phyloP scores from a whole-genome alignment of 2,888 invertebrate species.

The Elmis aenea region DNA sequence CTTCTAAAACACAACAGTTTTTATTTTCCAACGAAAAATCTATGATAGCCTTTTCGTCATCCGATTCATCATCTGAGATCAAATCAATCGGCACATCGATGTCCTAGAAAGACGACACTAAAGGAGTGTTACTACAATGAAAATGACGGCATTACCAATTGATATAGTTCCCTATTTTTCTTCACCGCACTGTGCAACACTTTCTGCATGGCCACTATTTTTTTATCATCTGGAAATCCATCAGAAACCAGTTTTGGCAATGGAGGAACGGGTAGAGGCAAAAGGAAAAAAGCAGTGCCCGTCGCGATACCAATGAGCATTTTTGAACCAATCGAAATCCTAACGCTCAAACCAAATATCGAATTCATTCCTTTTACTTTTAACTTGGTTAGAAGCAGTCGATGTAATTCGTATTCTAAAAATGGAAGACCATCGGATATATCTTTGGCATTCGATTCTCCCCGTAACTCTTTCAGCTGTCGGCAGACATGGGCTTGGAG shows the following conservation, averaged over 20 bases:
- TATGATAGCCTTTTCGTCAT: slow-evolving; percentile 61
- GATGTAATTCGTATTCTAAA: slow-evolving; percentile 92
- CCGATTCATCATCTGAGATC: slow-evolving; percentile 60
- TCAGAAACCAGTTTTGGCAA: slow-evolving; percentile 67
- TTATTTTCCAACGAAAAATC: slow-evolving; percentile 71
- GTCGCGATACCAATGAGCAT: slow-evolving; percentile 84
- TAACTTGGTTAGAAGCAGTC: slow-evolving; percentile 82
- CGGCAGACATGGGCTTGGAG: slow-evolving; percentile 73
- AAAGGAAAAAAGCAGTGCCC: slow-evolving; percentile 77
- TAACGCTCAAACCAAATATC: slow-evolving; percentile 75
- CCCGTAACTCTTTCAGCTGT: slow-evolving; percentile 70
- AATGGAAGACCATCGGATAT: slow-evolving; percentile 94
- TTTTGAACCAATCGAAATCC: slow-evolving; percentile 74
- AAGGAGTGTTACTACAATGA: slow-evolving; percentile 33
- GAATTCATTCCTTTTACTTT: slow-evolving; percentile 94
- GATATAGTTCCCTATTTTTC: slow-evolving; percentile 67
- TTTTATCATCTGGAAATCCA: slow-evolving; percentile 60
- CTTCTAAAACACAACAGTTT: slow-evolving; percentile 76
- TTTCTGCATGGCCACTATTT: slow-evolving; percentile 64
- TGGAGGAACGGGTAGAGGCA: slow-evolving; percentile 71
- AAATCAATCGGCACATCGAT: slow-evolving; percentile 1
- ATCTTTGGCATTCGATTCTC: slow-evolving; percentile 86
- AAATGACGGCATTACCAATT: slow-evolving; percentile 50
- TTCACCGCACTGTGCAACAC: slow-evolving; percentile 65
- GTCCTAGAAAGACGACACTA: slow-evolving; percentile 8